Conservation (phyloP, 1,140 invertebrate genomes). For the Apis laboriosa region DNA sequence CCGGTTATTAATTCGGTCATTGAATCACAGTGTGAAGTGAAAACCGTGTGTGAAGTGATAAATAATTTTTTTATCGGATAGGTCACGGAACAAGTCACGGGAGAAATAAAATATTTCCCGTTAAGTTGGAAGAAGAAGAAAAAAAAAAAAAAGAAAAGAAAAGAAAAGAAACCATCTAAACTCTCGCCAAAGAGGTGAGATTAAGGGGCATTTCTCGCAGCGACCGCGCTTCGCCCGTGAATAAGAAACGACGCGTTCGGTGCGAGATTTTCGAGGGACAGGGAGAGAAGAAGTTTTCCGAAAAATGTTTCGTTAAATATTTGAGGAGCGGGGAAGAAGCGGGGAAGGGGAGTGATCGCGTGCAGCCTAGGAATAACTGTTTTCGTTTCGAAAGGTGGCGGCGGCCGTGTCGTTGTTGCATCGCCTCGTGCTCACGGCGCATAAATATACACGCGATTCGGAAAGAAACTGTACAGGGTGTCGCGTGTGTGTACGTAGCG, state of each 20-base stretch:
- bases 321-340: slow-evolving; percentile 42
- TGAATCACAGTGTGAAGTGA: too few relatives aligned
- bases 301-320: slow-evolving; percentile 56
- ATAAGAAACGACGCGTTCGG: slow-evolving; percentile 7
- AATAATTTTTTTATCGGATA: too few relatives aligned
- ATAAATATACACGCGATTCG: slow-evolving; percentile 33
- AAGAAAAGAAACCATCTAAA: too few relatives aligned
- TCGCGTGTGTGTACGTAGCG: not conserved
- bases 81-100: too few relatives aligned
- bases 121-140: too few relatives aligned
- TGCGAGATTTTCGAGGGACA: slow-evolving; percentile 42
- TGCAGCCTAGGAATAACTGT: slow-evolving; percentile 43
- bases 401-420: slow-evolving; percentile 7
- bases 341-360: not conserved
- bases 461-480: not conserved
- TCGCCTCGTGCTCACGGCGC: slow-evolving; percentile 20
- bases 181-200: too few relatives aligned
- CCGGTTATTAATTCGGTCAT: too few relatives aligned
- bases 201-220: not conserved
- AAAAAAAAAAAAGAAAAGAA: too few relatives aligned
- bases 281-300: slow-evolving; percentile 19
- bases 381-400: slow-evolving; percentile 28
- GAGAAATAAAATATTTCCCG: too few relatives aligned
- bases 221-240: slow-evolving; percentile 2
- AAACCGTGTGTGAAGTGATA: too few relatives aligned